These are phyloP conservation scores for Aurelia coerulea DNA, from an alignment of 30 jellyfish, hydroid and myxozoan species.

Conservation along the genomic window DNA sequence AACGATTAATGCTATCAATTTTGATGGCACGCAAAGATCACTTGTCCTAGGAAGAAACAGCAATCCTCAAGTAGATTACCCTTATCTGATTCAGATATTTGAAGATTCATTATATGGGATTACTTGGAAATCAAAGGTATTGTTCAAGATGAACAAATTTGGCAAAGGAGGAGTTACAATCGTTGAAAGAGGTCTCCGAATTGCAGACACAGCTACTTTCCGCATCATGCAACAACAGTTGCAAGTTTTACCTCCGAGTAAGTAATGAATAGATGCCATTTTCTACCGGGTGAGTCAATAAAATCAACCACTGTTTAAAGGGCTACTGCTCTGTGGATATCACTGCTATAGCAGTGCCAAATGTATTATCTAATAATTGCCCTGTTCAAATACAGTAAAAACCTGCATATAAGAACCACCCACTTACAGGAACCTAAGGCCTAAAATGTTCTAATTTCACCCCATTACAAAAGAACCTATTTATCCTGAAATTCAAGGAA, in stretches of 20 bases:
- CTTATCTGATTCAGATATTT: slow-evolving; percentile 81
- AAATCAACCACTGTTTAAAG: too few relatives aligned
- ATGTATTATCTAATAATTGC: too few relatives aligned
- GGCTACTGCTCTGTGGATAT: too few relatives aligned
- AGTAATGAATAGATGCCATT: not conserved
- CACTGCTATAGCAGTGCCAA: too few relatives aligned
- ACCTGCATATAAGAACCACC: too few relatives aligned
- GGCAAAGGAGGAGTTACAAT: slow-evolving; percentile 58
- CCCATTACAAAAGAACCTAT: too few relatives aligned
- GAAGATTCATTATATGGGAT: slow-evolving; percentile 83
- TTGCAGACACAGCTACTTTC: slow-evolving; percentile 35
- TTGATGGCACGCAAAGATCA: slow-evolving; percentile 83
- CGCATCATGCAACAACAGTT: slow-evolving; percentile 62
- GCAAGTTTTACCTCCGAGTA: slow-evolving; percentile 67
- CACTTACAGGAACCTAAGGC: too few relatives aligned
- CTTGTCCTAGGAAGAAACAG: slow-evolving; percentile 36
- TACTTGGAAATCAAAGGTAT: slow-evolving; percentile 64
- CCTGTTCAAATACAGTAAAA: too few relatives aligned
- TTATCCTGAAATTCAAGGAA: too few relatives aligned
- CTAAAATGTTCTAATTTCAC: too few relatives aligned
- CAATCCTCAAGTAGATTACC: slow-evolving; percentile 43
- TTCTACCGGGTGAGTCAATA: too few relatives aligned
- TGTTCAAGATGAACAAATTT: slow-evolving; percentile 82
- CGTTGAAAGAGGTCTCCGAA: slow-evolving; percentile 46
- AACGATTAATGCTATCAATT: slow-evolving; percentile 59